phyloP scores from a whole-genome alignment of 1,140 invertebrate genomes.

The Oncopeltus fasciatus region DNA sequence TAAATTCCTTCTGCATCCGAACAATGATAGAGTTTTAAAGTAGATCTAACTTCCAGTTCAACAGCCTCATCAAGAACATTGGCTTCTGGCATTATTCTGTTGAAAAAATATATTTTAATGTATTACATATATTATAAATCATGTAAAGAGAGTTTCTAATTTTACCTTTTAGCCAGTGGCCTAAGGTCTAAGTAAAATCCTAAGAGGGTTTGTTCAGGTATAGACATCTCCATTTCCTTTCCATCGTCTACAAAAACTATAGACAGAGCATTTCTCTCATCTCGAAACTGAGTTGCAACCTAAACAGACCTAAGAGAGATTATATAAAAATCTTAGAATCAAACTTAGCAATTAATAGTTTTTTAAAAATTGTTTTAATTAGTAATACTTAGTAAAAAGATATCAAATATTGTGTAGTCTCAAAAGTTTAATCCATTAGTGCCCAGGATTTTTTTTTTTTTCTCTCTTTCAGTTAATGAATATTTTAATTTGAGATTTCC shows the following conservation, averaged over 20 bases:
- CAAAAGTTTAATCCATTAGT: too few species aligned
- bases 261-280: conserved; percentile 31
- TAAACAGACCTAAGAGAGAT: conserved; percentile 22
- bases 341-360: too few species aligned
- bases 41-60: conserved; percentile 28
- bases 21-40: conserved; percentile 52
- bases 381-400: too few species aligned
- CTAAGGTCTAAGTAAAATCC: conserved; percentile 52
- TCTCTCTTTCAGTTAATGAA: too few species aligned
- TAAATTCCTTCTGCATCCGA: conserved; percentile 65
- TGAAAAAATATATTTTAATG: not conserved
- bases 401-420: too few species aligned
- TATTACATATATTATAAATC: not conserved
- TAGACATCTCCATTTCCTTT: conserved; percentile 56
- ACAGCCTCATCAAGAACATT: conserved; percentile 28
- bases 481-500: too few species aligned
- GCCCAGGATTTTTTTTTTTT: too few species aligned
- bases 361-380: too few species aligned
- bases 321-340: conserved; percentile 1
- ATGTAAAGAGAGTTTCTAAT: not conserved
- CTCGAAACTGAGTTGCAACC: conserved; percentile 32
- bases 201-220: conserved; percentile 47
- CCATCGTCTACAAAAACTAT: conserved; percentile 73
- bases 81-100: conserved; percentile 18
- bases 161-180: conserved; percentile 26